These are phyloP conservation scores for Leucophora obtusa DNA, from an alignment of 2,888 invertebrate species.

Conservation along the genomic window DNA sequence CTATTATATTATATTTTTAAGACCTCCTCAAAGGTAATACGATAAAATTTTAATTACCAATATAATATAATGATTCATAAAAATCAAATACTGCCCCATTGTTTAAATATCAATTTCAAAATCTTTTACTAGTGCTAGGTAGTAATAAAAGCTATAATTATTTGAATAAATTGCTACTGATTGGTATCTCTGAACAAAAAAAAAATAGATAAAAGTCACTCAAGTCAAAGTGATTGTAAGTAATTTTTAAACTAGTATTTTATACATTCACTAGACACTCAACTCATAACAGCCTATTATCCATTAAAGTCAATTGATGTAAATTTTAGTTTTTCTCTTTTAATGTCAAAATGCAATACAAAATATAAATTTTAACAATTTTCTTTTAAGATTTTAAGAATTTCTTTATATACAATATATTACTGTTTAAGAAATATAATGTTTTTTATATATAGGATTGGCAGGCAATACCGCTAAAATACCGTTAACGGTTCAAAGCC, in stretches of 20 bases:
- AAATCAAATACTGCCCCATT: not conserved
- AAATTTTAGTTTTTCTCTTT: not conserved
- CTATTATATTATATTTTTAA: too few relatives aligned
- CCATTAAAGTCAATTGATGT: conserved; percentile 54
- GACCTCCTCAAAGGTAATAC: not conserved
- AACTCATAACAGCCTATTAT: conserved; percentile 22
- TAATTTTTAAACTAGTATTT: not conserved
- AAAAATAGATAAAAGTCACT: not conserved
- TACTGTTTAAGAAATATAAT: not conserved
- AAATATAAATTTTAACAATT: not conserved
- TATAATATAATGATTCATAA: not conserved
- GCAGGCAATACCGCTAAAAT: too few relatives aligned
- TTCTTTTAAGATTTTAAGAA: not conserved
- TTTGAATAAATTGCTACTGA: conserved; percentile 30
- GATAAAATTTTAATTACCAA: too few relatives aligned
- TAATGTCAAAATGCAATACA: not conserved
- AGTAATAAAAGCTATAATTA: conserved; percentile 20
- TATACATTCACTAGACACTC: conserved; percentile 15
- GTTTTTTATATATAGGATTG: not conserved
- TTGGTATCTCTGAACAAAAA: conserved; percentile 18
- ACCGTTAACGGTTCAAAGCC: too few relatives aligned
- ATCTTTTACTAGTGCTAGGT: not conserved
- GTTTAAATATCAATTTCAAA: not conserved
- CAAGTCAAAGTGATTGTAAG: not conserved
- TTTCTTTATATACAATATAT: not conserved